Evolutionary conservation across 2,888 invertebrate genomes (phyloP), one percentile per base, ranked within the genome.

Genomic region (Pachymerium ferrugineum): DNA sequence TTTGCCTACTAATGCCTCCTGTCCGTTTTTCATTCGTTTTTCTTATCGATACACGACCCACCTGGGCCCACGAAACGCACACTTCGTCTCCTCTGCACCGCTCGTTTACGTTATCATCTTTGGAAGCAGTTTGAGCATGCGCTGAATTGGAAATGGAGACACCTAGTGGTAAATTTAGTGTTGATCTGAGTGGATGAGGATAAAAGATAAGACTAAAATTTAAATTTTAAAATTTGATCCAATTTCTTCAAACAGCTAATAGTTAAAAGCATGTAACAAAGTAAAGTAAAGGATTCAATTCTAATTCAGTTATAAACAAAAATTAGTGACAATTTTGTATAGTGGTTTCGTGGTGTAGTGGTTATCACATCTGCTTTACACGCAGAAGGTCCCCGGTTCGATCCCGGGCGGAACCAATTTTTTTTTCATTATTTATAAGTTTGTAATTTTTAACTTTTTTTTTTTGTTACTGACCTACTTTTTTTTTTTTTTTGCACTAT

Each of bases 351-450:
- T 47, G 47, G 47, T 47, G 47, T 47, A 47, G 47, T 47, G 47
- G 47, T 47, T 47, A 47, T 47, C 47, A 47, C 47, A 16, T 47
- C 47, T 47, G 47, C 47, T 47, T 47, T 47, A 47, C 47, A 47
- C 47, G 47, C 47, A 47, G 47, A 47, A 47, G 47, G 47, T 47
- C 47, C 47, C 47, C 47, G 47, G 47, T 47, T 47, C 47, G 47
- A 47, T 47, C 47, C 47, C 47, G 47, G 47, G 47, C 47, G 47
- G 47, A 47, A 47, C 47, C 47, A 47, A 19, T 8, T 38, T 3
- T 8, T 38, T 8, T 38, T 38, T 38, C 16, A n/a, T 38, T 38
- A n/a, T 38, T 14, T 38, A 3, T 8, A n/a, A 38, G 16, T 8
- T 38, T 38, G n/a, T 8, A 38, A 8, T 4, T 38, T 38, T 38